Percentiles rank a stretch among this genome's conserved stretches.
phyloP scores from a whole-genome alignment of 2,888 invertebrate species.

The Torymus texanus region DNA sequence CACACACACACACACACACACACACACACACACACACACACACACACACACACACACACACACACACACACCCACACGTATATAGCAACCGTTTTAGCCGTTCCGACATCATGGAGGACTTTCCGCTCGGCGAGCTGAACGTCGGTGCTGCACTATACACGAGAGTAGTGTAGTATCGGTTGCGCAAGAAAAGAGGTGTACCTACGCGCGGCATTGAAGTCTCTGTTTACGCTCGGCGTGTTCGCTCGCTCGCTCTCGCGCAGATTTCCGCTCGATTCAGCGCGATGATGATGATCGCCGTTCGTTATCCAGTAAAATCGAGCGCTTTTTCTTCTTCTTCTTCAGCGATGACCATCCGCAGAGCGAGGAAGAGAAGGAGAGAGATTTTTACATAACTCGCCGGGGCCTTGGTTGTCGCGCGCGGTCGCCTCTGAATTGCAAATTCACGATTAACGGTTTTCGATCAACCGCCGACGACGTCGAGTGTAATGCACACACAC shows the following conservation, averaged over 20 bases:
- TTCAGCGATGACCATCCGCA: too few species aligned
- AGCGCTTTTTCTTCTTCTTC: slow-evolving; percentile 13
- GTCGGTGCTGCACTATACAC: slow-evolving; percentile 1
- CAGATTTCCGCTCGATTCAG: slow-evolving; percentile 20
- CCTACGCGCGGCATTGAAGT: slow-evolving; percentile 56
- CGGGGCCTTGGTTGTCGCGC: too few species aligned
- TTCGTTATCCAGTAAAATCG: slow-evolving; percentile 41
- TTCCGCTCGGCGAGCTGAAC: slow-evolving; percentile 36
- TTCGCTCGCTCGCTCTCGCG: neutral
- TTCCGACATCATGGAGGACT: slow-evolving; percentile 11
- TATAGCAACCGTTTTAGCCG: too few species aligned
- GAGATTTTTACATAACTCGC: slow-evolving; percentile 12
- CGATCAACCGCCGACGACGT: neutral
- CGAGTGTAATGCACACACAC: too few species aligned
- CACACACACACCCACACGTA: too few species aligned
- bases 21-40: too few species aligned
- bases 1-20: too few species aligned
- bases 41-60: too few species aligned
- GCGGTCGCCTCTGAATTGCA: neutral
- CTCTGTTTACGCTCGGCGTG: slow-evolving; percentile 46
- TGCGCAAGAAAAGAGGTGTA: slow-evolving; percentile 41
- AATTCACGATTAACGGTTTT: slow-evolving; percentile 3
- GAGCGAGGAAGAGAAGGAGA: too few species aligned
- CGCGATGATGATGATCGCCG: neutral
- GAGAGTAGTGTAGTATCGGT: neutral